Evolutionary conservation across 2,797 vertebrate genomes (phyloP).

Genomic region (Onychomys torridus): DNA sequence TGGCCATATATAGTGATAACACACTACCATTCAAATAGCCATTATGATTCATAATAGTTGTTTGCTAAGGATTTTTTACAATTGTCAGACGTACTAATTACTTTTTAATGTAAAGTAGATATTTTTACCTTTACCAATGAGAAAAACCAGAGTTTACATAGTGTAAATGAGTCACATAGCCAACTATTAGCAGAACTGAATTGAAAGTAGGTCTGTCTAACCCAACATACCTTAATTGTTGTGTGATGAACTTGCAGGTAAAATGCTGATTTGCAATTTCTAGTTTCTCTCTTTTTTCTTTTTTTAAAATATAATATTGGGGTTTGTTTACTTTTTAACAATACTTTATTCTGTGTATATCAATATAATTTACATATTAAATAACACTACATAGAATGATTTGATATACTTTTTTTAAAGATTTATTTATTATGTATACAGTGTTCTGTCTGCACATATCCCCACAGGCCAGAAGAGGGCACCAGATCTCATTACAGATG

Average conservation of each 20-base stretch:
- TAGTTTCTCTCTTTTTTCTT: background rate
- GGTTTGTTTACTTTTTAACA: no score
- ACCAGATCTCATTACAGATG: no score
- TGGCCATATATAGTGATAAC: background rate
- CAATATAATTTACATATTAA: no score
- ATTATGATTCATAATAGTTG: slow-evolving; percentile 15
- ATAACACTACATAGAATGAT: no score
- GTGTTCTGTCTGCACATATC: no score
- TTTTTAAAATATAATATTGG: no score
- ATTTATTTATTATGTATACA: no score
- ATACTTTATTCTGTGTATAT: no score
- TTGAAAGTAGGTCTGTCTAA: background rate
- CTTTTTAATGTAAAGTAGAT: background rate
- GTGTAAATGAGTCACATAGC: background rate
- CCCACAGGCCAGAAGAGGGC: no score
- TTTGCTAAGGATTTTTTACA: slow-evolving; percentile 41
- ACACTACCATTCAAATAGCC: background rate
- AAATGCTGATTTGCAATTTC: slow-evolving; percentile 15
- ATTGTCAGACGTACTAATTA: background rate
- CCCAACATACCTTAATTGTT: background rate
- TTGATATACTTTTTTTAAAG: no score
- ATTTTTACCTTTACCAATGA: background rate
- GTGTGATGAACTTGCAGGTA: background rate
- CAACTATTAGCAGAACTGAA: background rate
- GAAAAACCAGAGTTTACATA: slow-evolving; percentile 10